Conservation (phyloP, 2,888 invertebrate species). For the Dioctria rufipes region DNA sequence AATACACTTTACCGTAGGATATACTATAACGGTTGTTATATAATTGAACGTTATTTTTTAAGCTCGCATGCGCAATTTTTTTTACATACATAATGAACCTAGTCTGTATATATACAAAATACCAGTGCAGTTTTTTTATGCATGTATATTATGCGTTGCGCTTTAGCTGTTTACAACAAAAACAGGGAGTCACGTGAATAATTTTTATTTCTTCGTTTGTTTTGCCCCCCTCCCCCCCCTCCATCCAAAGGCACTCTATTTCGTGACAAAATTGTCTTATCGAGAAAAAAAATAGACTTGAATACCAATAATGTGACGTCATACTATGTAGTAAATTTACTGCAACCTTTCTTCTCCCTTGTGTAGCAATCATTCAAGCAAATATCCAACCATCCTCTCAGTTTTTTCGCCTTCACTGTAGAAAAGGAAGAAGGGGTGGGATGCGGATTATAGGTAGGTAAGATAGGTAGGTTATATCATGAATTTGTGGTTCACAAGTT, state of each 20-base stretch:
- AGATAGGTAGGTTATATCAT: constrained; percentile 8
- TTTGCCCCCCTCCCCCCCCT: not conserved
- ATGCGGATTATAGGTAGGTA: not conserved
- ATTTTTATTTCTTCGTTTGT: not conserved
- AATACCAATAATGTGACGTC: constrained; percentile 11
- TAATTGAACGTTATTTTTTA: no score
- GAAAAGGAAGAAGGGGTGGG: not conserved
- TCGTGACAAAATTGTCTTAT: not conserved
- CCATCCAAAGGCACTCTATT: no score
- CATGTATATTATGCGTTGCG: no score
- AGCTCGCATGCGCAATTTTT: no score
- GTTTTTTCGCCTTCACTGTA: constrained; percentile 7
- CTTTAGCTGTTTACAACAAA: not conserved
- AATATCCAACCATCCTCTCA: not conserved
- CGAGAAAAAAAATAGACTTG: constrained; percentile 29
- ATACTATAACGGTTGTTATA: no score
- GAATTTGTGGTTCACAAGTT: constrained; percentile 30
- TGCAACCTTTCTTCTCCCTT: constrained; percentile 13
- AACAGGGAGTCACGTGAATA: not conserved
- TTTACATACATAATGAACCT: no score
- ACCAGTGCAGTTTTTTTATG: no score
- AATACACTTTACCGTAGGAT: no score
- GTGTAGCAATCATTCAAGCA: constrained; percentile 22
- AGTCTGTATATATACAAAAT: no score
- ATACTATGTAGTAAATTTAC: constrained; percentile 38